Percentiles rank a stretch among this genome's conserved stretches.
Evolutionary conservation across 2,797 vertebrate genomes (phyloP).

Genomic region (Heliangelus exortis): DNA sequence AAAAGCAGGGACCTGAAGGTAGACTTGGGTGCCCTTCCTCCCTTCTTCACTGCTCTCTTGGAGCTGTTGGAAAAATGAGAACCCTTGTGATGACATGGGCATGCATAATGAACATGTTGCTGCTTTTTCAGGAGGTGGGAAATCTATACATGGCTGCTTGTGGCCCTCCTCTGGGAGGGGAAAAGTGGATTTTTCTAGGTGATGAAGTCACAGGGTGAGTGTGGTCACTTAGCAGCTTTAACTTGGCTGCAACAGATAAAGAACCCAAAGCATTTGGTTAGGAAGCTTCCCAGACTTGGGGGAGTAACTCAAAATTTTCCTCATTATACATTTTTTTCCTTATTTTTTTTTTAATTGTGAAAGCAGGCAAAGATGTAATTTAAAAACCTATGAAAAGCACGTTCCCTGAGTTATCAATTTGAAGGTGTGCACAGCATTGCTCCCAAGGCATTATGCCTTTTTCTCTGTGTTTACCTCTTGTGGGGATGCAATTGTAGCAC

Average conservation of each 20-base stretch:
- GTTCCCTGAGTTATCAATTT: background rate
- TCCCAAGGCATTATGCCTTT: accelerated
- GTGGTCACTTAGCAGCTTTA: background rate
- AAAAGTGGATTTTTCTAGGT: background rate
- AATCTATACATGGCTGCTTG: background rate
- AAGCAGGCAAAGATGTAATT: background rate
- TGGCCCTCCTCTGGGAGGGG: background rate
- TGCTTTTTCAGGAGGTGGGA: background rate
- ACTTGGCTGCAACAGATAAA: background rate
- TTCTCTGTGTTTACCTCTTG: background rate
- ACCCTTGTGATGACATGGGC: background rate
- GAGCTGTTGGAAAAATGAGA: background rate
- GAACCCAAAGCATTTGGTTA: background rate
- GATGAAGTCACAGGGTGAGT: background rate
- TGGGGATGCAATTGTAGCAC: background rate
- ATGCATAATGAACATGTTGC: background rate
- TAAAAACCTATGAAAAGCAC: background rate
- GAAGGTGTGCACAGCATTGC: background rate
- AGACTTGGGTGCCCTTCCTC: accelerated
- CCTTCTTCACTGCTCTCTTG: background rate
- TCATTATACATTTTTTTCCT: background rate
- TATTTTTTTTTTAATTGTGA: background rate
- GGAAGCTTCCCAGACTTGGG: background rate
- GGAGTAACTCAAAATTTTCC: background rate
- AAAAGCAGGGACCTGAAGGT: background rate